Conservation (phyloP, 2,797 vertebrate species). For the Nothura maculosa region DNA sequence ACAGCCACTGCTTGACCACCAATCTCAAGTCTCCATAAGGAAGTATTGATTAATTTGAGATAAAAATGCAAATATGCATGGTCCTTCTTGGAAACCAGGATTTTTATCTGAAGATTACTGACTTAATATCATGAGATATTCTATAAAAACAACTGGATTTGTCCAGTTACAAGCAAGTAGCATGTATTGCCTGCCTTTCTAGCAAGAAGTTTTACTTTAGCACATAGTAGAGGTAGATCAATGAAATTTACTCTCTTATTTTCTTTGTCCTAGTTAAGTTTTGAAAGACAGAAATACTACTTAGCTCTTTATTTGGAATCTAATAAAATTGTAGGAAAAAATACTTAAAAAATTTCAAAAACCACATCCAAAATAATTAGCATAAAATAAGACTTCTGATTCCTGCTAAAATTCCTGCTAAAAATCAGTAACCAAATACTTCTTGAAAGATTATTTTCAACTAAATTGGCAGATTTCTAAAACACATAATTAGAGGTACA, state of each 20-base stretch:
- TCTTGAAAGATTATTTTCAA: background rate
- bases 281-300: background rate
- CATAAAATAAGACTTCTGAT: background rate
- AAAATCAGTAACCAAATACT: background rate
- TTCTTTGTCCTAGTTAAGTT: background rate
- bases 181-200: background rate
- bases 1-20: background rate
- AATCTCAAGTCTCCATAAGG: background rate
- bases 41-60: background rate
- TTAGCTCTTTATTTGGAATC: background rate
- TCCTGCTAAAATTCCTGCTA: background rate
- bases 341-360: background rate
- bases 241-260: background rate
- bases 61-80: background rate
- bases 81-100: background rate
- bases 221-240: background rate
- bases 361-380: background rate
- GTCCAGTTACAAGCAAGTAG: background rate
- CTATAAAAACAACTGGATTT: background rate
- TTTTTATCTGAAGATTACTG: background rate
- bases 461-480: background rate
- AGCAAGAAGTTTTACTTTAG: background rate
- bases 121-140: background rate
- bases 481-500: background rate
- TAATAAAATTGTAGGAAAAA: background rate